Evolutionary conservation across 2,113 vertebrate genomes (phyloP).

Genomic region (Boulengeromyrus knoepffleri): DNA sequence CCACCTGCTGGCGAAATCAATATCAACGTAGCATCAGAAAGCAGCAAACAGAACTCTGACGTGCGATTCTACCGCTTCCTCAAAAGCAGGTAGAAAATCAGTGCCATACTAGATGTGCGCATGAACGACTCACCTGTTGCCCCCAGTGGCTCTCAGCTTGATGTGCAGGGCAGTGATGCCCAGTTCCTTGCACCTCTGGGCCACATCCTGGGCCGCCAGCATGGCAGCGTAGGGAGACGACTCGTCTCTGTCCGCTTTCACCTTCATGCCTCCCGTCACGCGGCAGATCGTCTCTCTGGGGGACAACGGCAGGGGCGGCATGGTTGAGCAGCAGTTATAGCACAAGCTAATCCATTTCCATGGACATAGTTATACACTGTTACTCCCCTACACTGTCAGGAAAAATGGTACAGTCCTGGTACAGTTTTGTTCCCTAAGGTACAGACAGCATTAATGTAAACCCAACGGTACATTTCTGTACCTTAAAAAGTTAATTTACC

Average conservation of each 20-base stretch:
- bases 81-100: not conserved
- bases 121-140: slow-evolving; percentile 65
- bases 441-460: not conserved
- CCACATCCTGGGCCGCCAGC: slow-evolving; percentile 94
- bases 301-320: not conserved
- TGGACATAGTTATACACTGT: not conserved
- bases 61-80: not conserved
- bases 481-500: not conserved
- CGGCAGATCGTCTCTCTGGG: slow-evolving; percentile 95
- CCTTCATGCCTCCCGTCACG: slow-evolving; percentile 97
- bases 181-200: slow-evolving; percentile 94
- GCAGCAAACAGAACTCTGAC: not conserved
- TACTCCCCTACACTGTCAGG: not conserved
- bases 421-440: not conserved
- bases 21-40: not conserved
- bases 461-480: not conserved
- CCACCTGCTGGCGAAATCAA: not conserved
- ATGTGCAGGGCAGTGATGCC: slow-evolving; percentile 95
- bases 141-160: slow-evolving; percentile 91
- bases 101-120: not conserved
- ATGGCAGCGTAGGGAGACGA: slow-evolving; percentile 94
- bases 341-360: not conserved
- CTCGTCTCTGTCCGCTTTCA: slow-evolving; percentile 94
- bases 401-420: not conserved
- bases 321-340: not conserved